Percentiles rank a stretch among this genome's conserved stretches.
phyloP scores from a whole-genome alignment of 64 coral and sea anemone genomes.

The Stylophora pistillata region DNA sequence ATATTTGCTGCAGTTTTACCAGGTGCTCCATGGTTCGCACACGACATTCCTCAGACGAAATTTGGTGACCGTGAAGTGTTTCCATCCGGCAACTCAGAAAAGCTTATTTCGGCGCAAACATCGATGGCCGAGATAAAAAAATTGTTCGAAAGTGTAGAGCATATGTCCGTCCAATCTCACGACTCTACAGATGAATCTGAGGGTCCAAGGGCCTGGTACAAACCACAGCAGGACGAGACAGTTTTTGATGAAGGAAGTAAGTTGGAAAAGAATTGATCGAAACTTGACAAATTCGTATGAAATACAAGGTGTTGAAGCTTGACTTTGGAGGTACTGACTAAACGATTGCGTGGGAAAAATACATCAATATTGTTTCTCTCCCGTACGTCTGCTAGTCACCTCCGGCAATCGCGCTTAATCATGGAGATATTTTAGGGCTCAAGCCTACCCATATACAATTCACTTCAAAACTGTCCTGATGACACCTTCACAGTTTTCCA shows the following conservation, averaged over 20 bases:
- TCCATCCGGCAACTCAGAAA: neutral
- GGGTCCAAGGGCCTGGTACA: constrained; percentile 20
- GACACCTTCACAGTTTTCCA: too few relatives aligned
- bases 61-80: neutral
- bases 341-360: too few relatives aligned
- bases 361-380: too few relatives aligned
- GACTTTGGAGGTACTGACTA: neutral
- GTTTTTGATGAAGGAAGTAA: constrained; percentile 15
- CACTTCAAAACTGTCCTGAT: too few relatives aligned
- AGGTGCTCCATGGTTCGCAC: neutral
- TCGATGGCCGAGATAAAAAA: constrained; percentile 19
- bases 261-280: neutral
- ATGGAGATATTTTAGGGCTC: too few relatives aligned
- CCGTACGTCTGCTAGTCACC: too few relatives aligned
- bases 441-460: too few relatives aligned
- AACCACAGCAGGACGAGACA: constrained; percentile 3
- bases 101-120: neutral
- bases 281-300: neutral
- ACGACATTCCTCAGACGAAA: neutral
- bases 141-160: constrained; percentile 5
- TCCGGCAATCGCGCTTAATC: too few relatives aligned
- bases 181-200: neutral
- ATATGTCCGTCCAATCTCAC: neutral
- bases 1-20: neutral
- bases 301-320: neutral